phyloP scores from a whole-genome alignment of 2,888 invertebrate genomes.

The Stomorhina lunata region DNA sequence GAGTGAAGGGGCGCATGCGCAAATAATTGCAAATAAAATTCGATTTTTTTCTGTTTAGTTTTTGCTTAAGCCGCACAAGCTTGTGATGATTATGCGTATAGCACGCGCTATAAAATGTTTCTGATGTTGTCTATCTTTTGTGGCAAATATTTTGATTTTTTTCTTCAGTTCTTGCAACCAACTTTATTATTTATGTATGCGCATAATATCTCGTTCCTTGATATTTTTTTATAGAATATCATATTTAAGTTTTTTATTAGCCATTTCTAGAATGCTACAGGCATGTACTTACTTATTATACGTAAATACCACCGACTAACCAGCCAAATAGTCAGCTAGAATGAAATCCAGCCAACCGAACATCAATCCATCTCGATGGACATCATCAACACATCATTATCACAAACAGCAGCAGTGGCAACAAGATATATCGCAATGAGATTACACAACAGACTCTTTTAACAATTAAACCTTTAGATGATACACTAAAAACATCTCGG shows the following conservation, averaged over 20 bases:
- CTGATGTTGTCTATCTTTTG: conserved; percentile 18
- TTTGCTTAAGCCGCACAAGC: conserved; percentile 40
- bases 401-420: conserved; percentile 55
- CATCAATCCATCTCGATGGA: conserved; percentile 56
- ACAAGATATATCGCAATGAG: conserved; percentile 7
- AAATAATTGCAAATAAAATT: conserved; percentile 57
- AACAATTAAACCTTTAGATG: background rate
- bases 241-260: conserved; percentile 54
- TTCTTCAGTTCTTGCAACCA: background rate
- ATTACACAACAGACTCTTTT: conserved; percentile 3
- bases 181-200: conserved; percentile 38
- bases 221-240: conserved; percentile 13
- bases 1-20: conserved; percentile 64
- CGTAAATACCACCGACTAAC: conserved; percentile 27
- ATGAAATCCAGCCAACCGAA: background rate
- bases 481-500: background rate
- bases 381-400: conserved; percentile 70
- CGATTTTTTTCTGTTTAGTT: conserved; percentile 6
- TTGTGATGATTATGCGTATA: conserved; percentile 59
- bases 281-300: conserved; percentile 15
- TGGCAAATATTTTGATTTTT: background rate
- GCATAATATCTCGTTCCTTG: background rate
- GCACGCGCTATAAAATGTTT: conserved; percentile 66
- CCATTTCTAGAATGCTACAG: conserved; percentile 45
- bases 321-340: too few species aligned